Conservation (phyloP, 2,888 invertebrate species). For the Xestoiulus laeticollis region DNA sequence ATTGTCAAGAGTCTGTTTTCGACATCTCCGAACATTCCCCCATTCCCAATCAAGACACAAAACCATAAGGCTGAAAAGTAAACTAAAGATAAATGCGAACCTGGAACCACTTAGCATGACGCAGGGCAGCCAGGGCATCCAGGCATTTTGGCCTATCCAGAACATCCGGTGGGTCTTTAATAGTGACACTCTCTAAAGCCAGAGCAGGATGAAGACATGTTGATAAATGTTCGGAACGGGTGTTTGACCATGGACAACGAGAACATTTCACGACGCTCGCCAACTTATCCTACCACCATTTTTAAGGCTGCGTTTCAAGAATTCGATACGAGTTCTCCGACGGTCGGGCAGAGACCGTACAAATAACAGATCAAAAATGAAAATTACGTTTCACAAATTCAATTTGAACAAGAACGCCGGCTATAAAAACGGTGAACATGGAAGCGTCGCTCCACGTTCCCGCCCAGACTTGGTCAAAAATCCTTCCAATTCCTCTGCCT, state of each 20-base stretch:
- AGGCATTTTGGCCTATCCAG: slow-evolving; percentile 99
- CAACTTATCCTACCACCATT: neutral
- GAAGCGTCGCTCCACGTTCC: slow-evolving; percentile 40
- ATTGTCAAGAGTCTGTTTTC: neutral
- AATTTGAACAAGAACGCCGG: neutral
- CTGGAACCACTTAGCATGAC: slow-evolving; percentile 99
- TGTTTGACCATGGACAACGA: slow-evolving; percentile 63
- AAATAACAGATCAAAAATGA: too few species aligned
- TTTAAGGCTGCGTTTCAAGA: neutral
- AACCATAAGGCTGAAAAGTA: slow-evolving; percentile 65
- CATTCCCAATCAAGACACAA: slow-evolving; percentile 49
- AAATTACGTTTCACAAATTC: too few species aligned
- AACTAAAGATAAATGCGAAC: slow-evolving; percentile 70
- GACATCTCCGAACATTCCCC: neutral
- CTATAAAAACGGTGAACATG: neutral
- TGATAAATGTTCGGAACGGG: slow-evolving; percentile 60
- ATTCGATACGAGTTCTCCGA: neutral
- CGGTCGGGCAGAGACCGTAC: too few species aligned
- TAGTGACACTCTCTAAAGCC: slow-evolving; percentile 64
- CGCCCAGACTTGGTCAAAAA: slow-evolving; percentile 63
- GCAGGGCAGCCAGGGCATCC: slow-evolving; percentile 99
- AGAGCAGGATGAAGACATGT: slow-evolving; percentile 59
- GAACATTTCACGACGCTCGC: slow-evolving; percentile 31
- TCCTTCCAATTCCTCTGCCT: slow-evolving; percentile 61
- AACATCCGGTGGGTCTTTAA: slow-evolving; percentile 82